Base-by-base conservation (phyloP, 53 echinoderm and acorn worm genomes). In the Luidia sarsii region DNA sequence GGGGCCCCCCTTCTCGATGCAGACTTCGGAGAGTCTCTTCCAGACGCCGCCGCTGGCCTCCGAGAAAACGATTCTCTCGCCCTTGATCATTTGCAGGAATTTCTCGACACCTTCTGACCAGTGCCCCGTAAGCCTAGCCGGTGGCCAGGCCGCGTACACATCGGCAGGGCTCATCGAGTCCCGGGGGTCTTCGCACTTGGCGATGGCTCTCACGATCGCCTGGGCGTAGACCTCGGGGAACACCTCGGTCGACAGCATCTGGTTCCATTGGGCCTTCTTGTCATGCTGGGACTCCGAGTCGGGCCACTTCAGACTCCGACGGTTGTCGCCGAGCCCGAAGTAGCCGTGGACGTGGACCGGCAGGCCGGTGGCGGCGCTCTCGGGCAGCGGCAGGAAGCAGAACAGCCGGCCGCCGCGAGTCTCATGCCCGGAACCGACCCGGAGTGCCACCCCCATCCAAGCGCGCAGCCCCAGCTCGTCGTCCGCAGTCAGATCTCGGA, bases 361-460 rank as follows among this genome's bases (percentile, higher is more conserved):
- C 53, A 97, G 79, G 1, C 99, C 99, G 20, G 93, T 91, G 33
- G 77, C 75, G 72, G 89, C 91, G 59, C 90, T 82, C 20, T 79
- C 85, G 21, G 99, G 99, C 11, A 99, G 52, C n/a, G 99, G 99
- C n/a, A 99, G 85, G 57, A 99, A 99, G 53, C 99, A 99, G 56
- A 94, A 94, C 11, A 87, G 65, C 25, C 99, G 87, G 0, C 99
- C 99, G 49, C 25, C n/a, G 49, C 33, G 8, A 11, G 61, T 14
- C 54, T 67, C 30, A 37, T 36, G 37, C 31, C 54, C 50, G 45
- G 23, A 33, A 1, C 61, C 45, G 46, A 59, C 32, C 23, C 50
- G 79, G 62, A 92, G 66, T 8, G 92, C 85, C 21, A 90, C 65
- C 14, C 91, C 94, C 9, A 91, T 70, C 91, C 88, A 91, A 51